phyloP scores from a whole-genome alignment of 2,888 invertebrate species.

The Eristalis intricaria region DNA sequence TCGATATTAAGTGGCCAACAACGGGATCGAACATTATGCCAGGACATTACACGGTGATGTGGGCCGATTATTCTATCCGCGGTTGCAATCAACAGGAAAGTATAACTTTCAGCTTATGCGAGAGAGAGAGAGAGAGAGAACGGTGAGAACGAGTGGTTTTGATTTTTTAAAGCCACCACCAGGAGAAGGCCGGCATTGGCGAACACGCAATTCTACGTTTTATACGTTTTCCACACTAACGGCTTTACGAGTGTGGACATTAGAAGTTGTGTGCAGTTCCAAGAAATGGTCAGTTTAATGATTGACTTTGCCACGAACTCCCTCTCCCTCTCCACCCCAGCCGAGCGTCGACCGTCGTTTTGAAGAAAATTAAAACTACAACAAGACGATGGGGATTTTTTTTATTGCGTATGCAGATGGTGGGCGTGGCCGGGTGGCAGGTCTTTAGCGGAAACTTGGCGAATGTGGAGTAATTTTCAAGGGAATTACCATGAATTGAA shows the following conservation, averaged over 20 bases:
- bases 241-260: constrained; percentile 54
- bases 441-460: not conserved
- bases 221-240: constrained; percentile 23
- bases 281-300: constrained; percentile 57
- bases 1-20: constrained; percentile 57
- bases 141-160: not conserved
- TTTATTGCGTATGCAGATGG: constrained; percentile 42
- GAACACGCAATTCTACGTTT: constrained; percentile 63
- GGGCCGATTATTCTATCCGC: constrained; percentile 1
- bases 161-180: constrained; percentile 10
- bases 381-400: constrained; percentile 8
- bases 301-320: not conserved
- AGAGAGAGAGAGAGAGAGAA: not conserved
- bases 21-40: constrained; percentile 58
- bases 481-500: not conserved
- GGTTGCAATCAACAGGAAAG: constrained; percentile 53
- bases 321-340: not conserved
- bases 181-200: constrained; percentile 5
- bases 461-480: constrained; percentile 16
- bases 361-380: constrained; percentile 26
- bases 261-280: constrained; percentile 55
- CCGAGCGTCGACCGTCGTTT: too few species aligned
- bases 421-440: not conserved
- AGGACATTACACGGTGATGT: constrained; percentile 45
- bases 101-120: constrained; percentile 54